A percentile compares a stretch with the other conserved stretches of the same genome.
Evolutionary conservation across 37 sponge, comb jelly and placozoan species (phyloP).

Genomic region (Halichondria panicea): DNA sequence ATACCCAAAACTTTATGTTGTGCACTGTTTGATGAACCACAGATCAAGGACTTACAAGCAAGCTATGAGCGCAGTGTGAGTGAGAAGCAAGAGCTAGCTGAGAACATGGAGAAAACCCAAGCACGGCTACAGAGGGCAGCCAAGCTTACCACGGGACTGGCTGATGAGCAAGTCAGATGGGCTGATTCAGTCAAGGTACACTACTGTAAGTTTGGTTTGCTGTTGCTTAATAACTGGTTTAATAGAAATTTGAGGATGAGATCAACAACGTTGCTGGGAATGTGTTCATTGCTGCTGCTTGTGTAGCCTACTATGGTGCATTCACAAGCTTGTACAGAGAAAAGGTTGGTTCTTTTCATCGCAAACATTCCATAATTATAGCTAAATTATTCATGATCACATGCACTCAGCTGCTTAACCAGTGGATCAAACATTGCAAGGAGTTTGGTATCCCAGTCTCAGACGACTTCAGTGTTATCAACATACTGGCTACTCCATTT

Average conservation of each 20-base stretch:
- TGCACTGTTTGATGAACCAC: neutral
- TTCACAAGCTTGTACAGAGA: conserved; percentile 92
- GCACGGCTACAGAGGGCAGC: conserved; percentile 88
- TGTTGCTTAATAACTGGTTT: neutral
- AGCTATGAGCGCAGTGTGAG: conserved; percentile 78
- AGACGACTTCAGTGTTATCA: conserved; percentile 60
- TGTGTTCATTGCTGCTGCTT: conserved; percentile 98
- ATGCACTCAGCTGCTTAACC: conserved; percentile 61
- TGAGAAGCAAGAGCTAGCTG: conserved; percentile 89
- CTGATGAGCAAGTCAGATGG: conserved; percentile 97
- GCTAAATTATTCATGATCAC: neutral
- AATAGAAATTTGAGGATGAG: conserved; percentile 80
- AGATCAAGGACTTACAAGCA: conserved; percentile 72
- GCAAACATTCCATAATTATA: neutral
- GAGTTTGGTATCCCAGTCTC: conserved; percentile 95
- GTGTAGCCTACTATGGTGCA: conserved; percentile 98
- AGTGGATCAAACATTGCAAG: conserved; percentile 86
- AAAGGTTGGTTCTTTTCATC: conserved; percentile 31
- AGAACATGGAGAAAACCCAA: conserved; percentile 82
- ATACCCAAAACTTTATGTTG: too few species aligned
- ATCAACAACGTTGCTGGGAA: conserved; percentile 97
- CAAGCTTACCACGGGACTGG: conserved; percentile 95
- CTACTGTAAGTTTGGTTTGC: neutral
- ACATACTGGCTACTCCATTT: conserved; percentile 82
- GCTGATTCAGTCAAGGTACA: conserved; percentile 85